phyloP scores from a whole-genome alignment of 2,888 invertebrate genomes.

The Onthophagus sagittarius region DNA sequence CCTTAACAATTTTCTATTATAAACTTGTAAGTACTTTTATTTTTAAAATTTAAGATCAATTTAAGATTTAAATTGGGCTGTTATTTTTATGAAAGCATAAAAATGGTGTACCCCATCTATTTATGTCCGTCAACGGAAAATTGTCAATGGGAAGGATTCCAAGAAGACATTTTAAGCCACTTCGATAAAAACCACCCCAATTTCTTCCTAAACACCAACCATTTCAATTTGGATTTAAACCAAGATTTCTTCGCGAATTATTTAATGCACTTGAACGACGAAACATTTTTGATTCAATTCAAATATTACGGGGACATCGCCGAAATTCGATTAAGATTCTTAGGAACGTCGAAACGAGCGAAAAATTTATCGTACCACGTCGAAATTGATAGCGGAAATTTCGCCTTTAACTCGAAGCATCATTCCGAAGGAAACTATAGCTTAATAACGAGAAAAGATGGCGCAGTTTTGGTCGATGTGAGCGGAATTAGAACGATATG shows the following conservation, averaged over 20 bases:
- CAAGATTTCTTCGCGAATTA: conserved; percentile 14
- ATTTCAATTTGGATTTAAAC: conserved; percentile 9
- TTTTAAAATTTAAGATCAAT: background rate
- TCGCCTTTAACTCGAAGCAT: conserved; percentile 18
- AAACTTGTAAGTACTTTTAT: background rate
- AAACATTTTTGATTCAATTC: conserved; percentile 21
- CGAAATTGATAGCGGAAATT: conserved; percentile 20
- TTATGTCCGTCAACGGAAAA: conserved; percentile 19
- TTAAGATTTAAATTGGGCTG: too few species aligned
- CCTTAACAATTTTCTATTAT: background rate
- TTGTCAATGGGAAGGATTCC: conserved; percentile 19
- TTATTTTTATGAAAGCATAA: background rate
- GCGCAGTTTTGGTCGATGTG: conserved; percentile 15
- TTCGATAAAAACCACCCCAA: conserved; percentile 19
- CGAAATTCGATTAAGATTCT: conserved; percentile 19
- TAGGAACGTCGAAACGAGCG: conserved; percentile 13
- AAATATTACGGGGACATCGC: conserved; percentile 6
- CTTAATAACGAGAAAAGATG: conserved; percentile 15
- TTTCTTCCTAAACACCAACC: conserved; percentile 15
- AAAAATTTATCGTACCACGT: conserved; percentile 17
- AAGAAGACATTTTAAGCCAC: conserved; percentile 14
- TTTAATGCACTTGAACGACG: conserved; percentile 16
- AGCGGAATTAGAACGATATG: conserved; percentile 17
- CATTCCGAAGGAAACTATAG: conserved; percentile 12
- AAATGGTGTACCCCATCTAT: conserved; percentile 15